Base-by-base conservation (phyloP, 2,888 invertebrate species). In the Tetanocera ferruginea region DNA sequence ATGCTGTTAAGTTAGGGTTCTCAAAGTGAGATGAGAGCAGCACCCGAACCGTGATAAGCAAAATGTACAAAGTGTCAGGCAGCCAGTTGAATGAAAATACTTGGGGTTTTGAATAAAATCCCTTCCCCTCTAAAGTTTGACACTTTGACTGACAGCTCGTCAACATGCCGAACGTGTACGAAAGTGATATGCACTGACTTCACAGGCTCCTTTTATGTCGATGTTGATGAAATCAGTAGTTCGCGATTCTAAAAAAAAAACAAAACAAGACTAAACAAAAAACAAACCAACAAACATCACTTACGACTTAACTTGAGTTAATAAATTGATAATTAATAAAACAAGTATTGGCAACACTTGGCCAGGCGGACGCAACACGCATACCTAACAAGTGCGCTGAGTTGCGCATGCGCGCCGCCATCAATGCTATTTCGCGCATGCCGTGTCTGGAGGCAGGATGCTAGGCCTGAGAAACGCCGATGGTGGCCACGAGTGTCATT, bases 271-370 rank as follows among this genome's bases (percentile, higher is more conserved):
- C 1, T 14, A 25, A 17, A 17, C 1, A 28, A n/a, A 11, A n/a
- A 14, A 34, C 37, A 11, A 34, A 17, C 55, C 37, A n/a, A 66
- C 49, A 79, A n/a, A 31, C 57, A 28, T 23, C 73, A 77, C 51
- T 77, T 55, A 73, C 80, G 76, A 79, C 77, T 71, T 62, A 77
- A 79, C 77, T 77, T 81, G 76, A 81, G 82, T 83, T 84, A 85
- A 85, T 85, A 86, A 85, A 86, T 85, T 85, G 86, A 86, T 86
- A 86, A 86, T 85, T 86, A 86, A 86, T 86, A 86, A 86, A 84
- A 86, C 86, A 86, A 85, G 85, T 83, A 85, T 82, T 85, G 85
- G 83, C 85, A 83, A 86, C 86, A 86, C 86, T 86, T 86, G 81
- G 81, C 78, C 76, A 75, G 78, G 78, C 79, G 81, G 78, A 83